phyloP scores from a whole-genome alignment of 2,888 invertebrate genomes.

The Scaptomyza reducta region DNA sequence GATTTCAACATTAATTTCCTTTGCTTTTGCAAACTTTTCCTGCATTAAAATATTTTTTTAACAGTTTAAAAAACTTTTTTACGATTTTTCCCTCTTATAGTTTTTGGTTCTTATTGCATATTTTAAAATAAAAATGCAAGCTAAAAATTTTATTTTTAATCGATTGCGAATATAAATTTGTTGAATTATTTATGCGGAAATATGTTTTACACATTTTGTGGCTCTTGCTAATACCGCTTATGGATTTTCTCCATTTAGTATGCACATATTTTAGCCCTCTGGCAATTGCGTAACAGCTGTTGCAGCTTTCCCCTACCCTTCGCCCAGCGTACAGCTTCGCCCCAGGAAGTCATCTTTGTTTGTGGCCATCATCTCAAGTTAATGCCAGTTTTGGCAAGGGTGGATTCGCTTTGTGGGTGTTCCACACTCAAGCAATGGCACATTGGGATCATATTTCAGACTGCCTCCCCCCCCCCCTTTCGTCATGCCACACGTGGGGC shows the following conservation, averaged over 20 bases:
- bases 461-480: constrained; percentile 4
- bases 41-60: not conserved
- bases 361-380: constrained; percentile 46
- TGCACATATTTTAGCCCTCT: constrained; percentile 10
- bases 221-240: constrained; percentile 1
- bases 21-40: not conserved
- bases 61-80: not conserved
- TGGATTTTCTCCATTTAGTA: constrained; percentile 19
- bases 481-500: constrained; percentile 16
- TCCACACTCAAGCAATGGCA: constrained; percentile 28
- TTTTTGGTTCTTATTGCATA: not conserved
- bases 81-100: too few species aligned
- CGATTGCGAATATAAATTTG: not conserved
- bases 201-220: constrained; percentile 6
- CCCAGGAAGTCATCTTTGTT: constrained; percentile 40
- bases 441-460: constrained; percentile 67
- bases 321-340: constrained; percentile 3
- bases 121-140: too few species aligned
- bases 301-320: not conserved
- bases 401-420: constrained; percentile 49
- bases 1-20: not conserved
- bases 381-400: constrained; percentile 30
- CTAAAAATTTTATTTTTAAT: not conserved
- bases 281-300: constrained; percentile 32
- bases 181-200: not conserved